Conservation (phyloP, 2,888 invertebrate genomes). For the Creontiades dilutus region DNA sequence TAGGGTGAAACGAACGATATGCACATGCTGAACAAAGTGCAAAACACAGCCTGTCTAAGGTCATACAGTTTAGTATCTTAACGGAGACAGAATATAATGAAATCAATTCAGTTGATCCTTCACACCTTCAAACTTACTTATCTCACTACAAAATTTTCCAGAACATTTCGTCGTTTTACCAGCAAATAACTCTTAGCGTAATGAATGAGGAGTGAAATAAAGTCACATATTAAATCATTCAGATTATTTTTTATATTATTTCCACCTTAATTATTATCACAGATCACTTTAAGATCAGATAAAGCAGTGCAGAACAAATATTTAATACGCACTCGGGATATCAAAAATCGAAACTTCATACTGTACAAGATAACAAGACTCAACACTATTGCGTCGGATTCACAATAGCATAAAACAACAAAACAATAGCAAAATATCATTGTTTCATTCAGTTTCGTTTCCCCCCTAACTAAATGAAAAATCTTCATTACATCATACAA, state of each 20-base stretch:
- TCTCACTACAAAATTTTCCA: too few species aligned
- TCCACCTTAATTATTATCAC: conserved; percentile 38
- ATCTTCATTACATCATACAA: too few species aligned
- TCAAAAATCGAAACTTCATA: not conserved
- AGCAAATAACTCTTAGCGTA: too few species aligned
- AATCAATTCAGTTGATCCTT: too few species aligned
- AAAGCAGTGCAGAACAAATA: not conserved
- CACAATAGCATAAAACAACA: not conserved
- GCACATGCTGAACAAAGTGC: too few species aligned
- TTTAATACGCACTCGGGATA: not conserved
- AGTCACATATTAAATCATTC: not conserved
- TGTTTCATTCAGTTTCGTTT: not conserved
- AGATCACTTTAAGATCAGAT: conserved; percentile 42
- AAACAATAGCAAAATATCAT: not conserved
- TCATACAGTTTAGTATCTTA: too few species aligned
- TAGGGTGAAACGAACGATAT: too few species aligned
- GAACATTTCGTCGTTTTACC: too few species aligned
- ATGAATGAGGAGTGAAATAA: not conserved
- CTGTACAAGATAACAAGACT: not conserved
- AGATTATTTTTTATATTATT: not conserved
- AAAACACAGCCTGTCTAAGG: too few species aligned
- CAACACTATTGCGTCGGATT: not conserved
- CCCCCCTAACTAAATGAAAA: too few species aligned
- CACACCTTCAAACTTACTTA: too few species aligned
- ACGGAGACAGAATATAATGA: too few species aligned